Conservation (phyloP, 1,140 invertebrate genomes). For the Sipha flava region DNA sequence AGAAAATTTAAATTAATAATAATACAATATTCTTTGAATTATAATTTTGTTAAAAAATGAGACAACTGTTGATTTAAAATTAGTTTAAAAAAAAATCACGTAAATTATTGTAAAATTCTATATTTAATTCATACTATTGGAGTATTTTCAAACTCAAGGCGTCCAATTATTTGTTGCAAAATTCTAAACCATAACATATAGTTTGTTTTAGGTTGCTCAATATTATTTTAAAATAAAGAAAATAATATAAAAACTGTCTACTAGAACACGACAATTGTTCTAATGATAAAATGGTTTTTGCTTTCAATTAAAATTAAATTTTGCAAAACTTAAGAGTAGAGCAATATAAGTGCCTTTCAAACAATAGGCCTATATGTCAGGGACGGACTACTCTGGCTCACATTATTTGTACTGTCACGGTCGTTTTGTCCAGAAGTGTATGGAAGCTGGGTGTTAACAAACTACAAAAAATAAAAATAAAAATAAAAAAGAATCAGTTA, state of each 20-base stretch:
- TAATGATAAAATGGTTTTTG: not conserved
- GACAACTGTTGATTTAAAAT: not conserved
- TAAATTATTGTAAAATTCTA: not conserved
- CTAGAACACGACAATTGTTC: not conserved
- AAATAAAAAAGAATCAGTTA: constrained; percentile 20
- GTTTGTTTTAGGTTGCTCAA: not conserved
- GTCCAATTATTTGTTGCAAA: not conserved
- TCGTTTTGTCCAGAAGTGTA: constrained; percentile 31
- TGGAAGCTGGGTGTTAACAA: constrained; percentile 32
- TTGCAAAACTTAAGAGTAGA: not conserved
- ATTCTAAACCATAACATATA: not conserved
- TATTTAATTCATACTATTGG: not conserved
- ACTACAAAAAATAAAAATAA: constrained; percentile 27
- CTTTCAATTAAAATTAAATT: not conserved
- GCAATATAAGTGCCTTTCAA: not conserved
- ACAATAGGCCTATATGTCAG: constrained; percentile 28
- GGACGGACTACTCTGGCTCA: constrained; percentile 31
- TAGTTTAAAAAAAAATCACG: not conserved
- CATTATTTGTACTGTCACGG: constrained; percentile 27
- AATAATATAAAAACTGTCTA: not conserved
- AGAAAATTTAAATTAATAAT: constrained; percentile 3
- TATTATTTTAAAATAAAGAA: not conserved
- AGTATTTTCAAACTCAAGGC: constrained; percentile 18
- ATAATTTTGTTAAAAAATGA: not conserved
- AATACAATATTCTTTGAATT: not conserved